Base-by-base conservation (phyloP, 1,140 invertebrate species). In the Calliopsis andreniformis region DNA sequence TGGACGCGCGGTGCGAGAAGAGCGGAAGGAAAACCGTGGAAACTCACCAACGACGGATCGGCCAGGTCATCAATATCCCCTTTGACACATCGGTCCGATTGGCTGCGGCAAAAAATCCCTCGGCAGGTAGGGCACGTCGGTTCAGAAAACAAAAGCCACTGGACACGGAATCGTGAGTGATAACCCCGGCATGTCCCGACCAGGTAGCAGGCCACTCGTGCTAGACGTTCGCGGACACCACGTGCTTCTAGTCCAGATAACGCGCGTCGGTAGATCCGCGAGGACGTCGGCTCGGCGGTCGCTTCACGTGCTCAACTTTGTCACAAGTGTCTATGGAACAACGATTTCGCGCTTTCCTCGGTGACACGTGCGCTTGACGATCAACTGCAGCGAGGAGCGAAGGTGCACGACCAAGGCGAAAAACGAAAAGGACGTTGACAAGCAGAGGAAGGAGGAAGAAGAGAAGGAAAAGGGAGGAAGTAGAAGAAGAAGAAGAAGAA, bases 1-100 rank as follows among this genome's bases (percentile, higher is more conserved):
- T 28, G 25, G 28, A 12, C 62, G 8, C 39, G 2, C n/a, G 1
- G 20, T 7, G 4, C 16, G 30, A 16, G 0, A 32, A 3, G 5
- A 69, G 20, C 7, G 23, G 5, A 14, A 32, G 30, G 32, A 51
- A 30, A 61, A 53, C 23, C 3, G 10, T 47, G 23, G 35, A 61
- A 66, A 86, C 86, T 87, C 76, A 87, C 86, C 86, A 87, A 87
- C 47, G 56, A 55, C 68, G 45, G 55, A 78, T 79, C 62, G 62
- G 55, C 32, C 78, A 43, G 35, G 63, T 12, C 47, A 16, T 23
- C 45, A 10, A 63, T 71, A 55, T 32, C 56, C 58, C 35, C 67
- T 49, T 47, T 45, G 66, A 67, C 59, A 23, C 45, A 80, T 67
- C 12, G 53, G 45, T n/a, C 47, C 18, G 16, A n/a, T 45, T 14